Conservation (phyloP, 2,797 vertebrate species). For the Darevskia nairensis region DNA sequence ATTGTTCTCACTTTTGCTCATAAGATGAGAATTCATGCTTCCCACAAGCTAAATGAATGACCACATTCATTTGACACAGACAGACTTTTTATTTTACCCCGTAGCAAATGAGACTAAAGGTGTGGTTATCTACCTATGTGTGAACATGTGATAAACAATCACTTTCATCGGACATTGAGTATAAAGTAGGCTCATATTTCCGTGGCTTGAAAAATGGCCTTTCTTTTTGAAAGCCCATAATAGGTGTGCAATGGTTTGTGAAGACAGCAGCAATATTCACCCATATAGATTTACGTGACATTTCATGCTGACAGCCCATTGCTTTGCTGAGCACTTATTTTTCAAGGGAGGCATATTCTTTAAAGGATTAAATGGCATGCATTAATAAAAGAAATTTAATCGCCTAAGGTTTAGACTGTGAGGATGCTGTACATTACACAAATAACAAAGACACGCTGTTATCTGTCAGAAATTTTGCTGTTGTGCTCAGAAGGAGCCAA, state of each 20-base stretch:
- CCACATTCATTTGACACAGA: not conserved
- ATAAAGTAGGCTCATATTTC: slow-evolving; percentile 23
- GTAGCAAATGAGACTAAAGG: not conserved
- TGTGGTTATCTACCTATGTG: not conserved
- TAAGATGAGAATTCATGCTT: slow-evolving; percentile 31
- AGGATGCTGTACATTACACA: slow-evolving; percentile 16
- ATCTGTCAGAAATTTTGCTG: slow-evolving; percentile 8
- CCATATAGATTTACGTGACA: slow-evolving; percentile 57
- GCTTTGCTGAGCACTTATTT: slow-evolving; percentile 59
- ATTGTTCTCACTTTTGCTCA: not conserved
- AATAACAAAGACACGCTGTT: slow-evolving; percentile 8
- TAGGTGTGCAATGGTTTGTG: slow-evolving; percentile 48
- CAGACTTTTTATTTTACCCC: not conserved
- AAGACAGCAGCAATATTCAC: slow-evolving; percentile 54
- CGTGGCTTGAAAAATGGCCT: not conserved
- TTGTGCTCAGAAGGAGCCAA: slow-evolving; percentile 1
- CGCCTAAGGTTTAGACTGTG: slow-evolving; percentile 12
- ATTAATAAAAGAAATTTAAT: slow-evolving; percentile 72
- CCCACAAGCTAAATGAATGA: slow-evolving; percentile 3
- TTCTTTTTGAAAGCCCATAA: slow-evolving; percentile 50
- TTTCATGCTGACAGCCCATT: slow-evolving; percentile 63
- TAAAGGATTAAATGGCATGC: slow-evolving; percentile 61
- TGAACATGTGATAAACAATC: not conserved
- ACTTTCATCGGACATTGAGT: not conserved
- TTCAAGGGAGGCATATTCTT: slow-evolving; percentile 57